A percentile compares a stretch with the other conserved stretches of the same genome.
phyloP scores from a whole-genome alignment of 1,140 invertebrate species.

The Homalodisca vitripennis region DNA sequence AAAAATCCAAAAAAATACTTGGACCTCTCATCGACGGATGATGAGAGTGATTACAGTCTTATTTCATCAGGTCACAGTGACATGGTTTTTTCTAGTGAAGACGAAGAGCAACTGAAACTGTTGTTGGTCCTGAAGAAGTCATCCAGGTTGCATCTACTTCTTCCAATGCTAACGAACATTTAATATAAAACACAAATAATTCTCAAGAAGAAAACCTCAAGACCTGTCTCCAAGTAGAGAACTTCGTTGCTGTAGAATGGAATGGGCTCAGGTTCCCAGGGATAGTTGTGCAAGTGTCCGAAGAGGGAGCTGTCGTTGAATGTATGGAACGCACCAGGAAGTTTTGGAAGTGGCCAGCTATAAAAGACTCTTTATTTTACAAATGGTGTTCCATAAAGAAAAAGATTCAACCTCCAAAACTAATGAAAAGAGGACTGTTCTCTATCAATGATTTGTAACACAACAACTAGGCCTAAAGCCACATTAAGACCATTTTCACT shows the following conservation, averaged over 20 bases:
- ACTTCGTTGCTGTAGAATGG: neutral
- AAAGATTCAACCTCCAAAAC: neutral
- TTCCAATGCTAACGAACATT: neutral
- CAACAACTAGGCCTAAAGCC: too few relatives aligned
- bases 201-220: neutral
- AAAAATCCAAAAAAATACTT: neutral
- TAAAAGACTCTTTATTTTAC: slow-evolving; percentile 12
- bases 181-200: neutral
- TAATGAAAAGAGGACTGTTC: too few relatives aligned
- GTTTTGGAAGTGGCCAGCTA: slow-evolving; percentile 30
- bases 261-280: neutral
- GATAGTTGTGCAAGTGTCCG: neutral
- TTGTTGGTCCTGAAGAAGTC: neutral
- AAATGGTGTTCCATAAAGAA: slow-evolving; percentile 3
- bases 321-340: slow-evolving; percentile 10
- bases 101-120: neutral
- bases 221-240: neutral
- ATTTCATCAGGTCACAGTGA: neutral
- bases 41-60: neutral
- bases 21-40: too few relatives aligned
- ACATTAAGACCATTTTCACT: too few relatives aligned
- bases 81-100: neutral
- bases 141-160: neutral
- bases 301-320: slow-evolving; percentile 5
- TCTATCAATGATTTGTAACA: too few relatives aligned